Base-by-base conservation (phyloP, 2,888 invertebrate species). In the Acronicta psi region DNA sequence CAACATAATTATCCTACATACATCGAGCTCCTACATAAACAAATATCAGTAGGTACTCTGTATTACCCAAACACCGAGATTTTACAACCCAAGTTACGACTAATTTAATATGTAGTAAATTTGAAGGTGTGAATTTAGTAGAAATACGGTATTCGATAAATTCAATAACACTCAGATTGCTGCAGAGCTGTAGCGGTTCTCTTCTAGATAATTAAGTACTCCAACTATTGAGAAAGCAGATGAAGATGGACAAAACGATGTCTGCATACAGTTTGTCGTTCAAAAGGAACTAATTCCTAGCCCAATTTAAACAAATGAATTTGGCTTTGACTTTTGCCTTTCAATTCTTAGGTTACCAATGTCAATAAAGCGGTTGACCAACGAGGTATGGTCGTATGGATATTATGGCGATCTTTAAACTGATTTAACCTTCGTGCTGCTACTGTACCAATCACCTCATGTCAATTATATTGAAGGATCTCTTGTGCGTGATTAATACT, bases 401-500 rank as follows among this genome's bases (percentile, higher is more conserved):
- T 44, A 47, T 44, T 23, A 55, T 38, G 34, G 20, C 14, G 49
- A 46, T 53, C 34, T 66, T 41, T 53, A 59, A 58, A 58, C 38
- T 58, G 16, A 66, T 71, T 46, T 59, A 53, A 66, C 67, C 72
- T 46, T 66, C 52, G 49, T 43, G 57, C 23, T 40, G 16, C 29
- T 49, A 18, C 16, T 17, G 20, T 16, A 45, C 37, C 25, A 58
- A 42, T 58, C 38, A 53, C 31, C 13, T 50, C 29, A 66, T 40
- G 41, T 44, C 52, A 65, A 71, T 66, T 58, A 58, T 23, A 37
- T 36, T 18, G 20, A 29, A 49, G 40, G 52, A 47, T 37, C 40
- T 45, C 40, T 51, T 34, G 14, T 44, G 17, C 38, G 23, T 36
- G 29, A 65, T 58, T 45, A 67, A 65, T 53, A 52, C 49, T 59